Evolutionary conservation across 2,113 vertebrate genomes (phyloP).

Genomic region (Crotalus helleri): DNA sequence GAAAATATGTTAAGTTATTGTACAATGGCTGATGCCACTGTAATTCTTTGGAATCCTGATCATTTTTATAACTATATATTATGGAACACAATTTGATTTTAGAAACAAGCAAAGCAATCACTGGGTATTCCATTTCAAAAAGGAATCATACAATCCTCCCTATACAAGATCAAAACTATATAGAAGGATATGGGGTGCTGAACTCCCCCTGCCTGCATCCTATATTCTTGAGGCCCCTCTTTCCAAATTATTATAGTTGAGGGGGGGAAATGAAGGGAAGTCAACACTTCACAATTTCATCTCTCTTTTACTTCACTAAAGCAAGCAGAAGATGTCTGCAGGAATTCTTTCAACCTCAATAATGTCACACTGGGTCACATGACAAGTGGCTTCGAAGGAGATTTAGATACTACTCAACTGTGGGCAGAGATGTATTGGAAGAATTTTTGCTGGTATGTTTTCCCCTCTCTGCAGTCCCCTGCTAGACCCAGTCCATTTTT

Average conservation of each 20-base stretch:
- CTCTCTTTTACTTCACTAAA: neutral
- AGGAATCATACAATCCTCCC: neutral
- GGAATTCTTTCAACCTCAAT: neutral
- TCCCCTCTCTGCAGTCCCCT: neutral
- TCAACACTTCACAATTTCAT: neutral
- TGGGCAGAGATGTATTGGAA: neutral
- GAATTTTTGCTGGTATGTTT: neutral
- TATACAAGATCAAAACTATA: neutral
- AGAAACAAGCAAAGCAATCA: neutral
- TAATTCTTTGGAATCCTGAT: accelerated
- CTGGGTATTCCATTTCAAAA: neutral
- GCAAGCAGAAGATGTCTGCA: neutral
- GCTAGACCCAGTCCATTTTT: neutral
- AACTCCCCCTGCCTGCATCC: neutral
- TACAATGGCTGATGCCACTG: neutral
- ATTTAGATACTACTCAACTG: neutral
- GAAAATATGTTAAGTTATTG: slow-evolving; percentile 9
- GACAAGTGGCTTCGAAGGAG: neutral
- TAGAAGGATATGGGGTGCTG: too few relatives aligned
- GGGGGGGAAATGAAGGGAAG: neutral
- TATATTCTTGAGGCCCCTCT: neutral
- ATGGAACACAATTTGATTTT: accelerated
- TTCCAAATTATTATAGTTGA: neutral
- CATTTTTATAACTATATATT: neutral
- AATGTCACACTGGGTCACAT: neutral